phyloP scores from a whole-genome alignment of 2,888 invertebrate species.

The Phengaris alcon region DNA sequence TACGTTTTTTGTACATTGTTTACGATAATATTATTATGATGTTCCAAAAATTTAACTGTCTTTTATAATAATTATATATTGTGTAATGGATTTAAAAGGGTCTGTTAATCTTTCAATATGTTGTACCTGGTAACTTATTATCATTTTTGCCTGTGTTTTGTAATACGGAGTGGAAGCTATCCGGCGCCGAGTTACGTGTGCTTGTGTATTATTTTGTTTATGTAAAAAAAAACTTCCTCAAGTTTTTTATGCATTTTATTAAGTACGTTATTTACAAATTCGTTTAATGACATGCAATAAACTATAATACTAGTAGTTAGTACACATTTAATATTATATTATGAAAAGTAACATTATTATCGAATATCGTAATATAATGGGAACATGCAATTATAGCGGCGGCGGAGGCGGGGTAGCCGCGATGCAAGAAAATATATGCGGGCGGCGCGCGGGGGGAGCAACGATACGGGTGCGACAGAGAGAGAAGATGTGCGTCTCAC shows the following conservation, averaged over 20 bases:
- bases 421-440: constrained; percentile 65
- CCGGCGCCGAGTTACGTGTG: too few relatives aligned
- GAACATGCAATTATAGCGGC: constrained; percentile 54
- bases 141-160: too few relatives aligned
- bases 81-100: neutral
- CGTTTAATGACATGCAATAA: too few relatives aligned
- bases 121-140: neutral
- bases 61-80: neutral
- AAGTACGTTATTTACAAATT: too few relatives aligned
- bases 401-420: constrained; percentile 70
- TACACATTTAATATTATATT: too few relatives aligned
- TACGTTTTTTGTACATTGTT: neutral
- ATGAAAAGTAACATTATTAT: constrained; percentile 5
- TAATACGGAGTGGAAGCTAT: too few relatives aligned
- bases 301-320: too few relatives aligned
- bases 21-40: neutral
- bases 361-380: constrained; percentile 49
- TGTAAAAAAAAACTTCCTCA: too few relatives aligned
- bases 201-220: too few relatives aligned
- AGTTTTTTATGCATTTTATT: too few relatives aligned
- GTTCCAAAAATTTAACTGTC: neutral
- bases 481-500: constrained; percentile 40
- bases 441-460: constrained; percentile 48
- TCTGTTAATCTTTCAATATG: neutral
- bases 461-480: constrained; percentile 46